A percentile compares a stretch with the other conserved stretches of the same genome.
Conservation (phyloP, 2,113 vertebrate species). For the Pangasianodon gigas region DNA sequence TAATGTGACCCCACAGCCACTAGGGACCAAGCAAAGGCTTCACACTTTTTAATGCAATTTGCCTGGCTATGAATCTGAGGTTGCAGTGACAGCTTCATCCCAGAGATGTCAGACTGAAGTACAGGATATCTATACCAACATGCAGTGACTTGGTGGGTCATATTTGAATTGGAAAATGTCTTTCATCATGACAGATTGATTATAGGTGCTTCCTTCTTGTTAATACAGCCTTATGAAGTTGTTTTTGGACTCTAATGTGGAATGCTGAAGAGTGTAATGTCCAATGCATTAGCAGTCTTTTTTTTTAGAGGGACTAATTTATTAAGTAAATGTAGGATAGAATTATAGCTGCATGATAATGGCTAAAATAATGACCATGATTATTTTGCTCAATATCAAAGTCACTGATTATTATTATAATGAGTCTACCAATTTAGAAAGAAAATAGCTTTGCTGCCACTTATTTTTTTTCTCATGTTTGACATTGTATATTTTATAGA, state of each 20-base stretch:
- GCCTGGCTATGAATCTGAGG: slow-evolving; percentile 36
- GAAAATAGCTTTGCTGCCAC: not conserved
- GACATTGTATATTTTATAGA: not conserved
- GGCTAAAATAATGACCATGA: not conserved
- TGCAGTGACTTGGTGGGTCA: slow-evolving; percentile 35
- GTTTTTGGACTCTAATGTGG: not conserved
- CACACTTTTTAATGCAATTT: slow-evolving; percentile 45
- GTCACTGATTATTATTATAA: not conserved
- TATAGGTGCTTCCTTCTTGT: not conserved
- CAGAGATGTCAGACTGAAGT: slow-evolving; percentile 41
- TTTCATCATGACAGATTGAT: slow-evolving; percentile 25
- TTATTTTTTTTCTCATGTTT: not conserved
- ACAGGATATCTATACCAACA: slow-evolving; percentile 12
- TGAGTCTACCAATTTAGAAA: not conserved
- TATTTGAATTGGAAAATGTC: slow-evolving; percentile 46
- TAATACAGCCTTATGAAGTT: not conserved
- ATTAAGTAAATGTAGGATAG: not conserved
- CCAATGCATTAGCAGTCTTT: not conserved
- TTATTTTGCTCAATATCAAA: not conserved
- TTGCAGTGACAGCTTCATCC: slow-evolving; percentile 52
- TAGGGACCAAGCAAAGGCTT: slow-evolving; percentile 41
- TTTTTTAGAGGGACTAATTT: not conserved
- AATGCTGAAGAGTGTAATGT: not conserved
- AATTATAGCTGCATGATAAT: not conserved
- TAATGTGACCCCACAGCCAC: slow-evolving; percentile 48